These are phyloP conservation scores for Leontopithecus rosalia DNA, from an alignment of 2,797 vertebrate genomes.

Conservation along the genomic window DNA sequence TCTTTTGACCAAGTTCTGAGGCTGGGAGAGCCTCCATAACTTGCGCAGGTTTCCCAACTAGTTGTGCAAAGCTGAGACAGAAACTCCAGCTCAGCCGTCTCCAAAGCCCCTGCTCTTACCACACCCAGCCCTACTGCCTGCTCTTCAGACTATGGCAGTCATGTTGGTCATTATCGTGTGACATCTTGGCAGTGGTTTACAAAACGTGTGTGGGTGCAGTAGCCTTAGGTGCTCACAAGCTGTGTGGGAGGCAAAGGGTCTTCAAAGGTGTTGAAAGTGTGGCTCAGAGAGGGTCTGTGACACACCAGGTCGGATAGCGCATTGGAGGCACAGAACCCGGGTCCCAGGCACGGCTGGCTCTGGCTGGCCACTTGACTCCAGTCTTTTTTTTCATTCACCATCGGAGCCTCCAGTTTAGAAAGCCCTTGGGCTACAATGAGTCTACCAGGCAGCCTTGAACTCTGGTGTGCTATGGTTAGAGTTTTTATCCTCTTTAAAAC, in stretches of 20 bases:
- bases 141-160: accelerated
- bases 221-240: background rate
- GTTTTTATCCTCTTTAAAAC: background rate
- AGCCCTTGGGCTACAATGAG: background rate
- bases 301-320: background rate
- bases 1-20: background rate
- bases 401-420: background rate
- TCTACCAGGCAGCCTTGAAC: too few relatives aligned
- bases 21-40: accelerated
- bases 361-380: background rate
- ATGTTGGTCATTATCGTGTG: accelerated
- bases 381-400: background rate
- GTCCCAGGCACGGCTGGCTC: background rate
- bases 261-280: background rate
- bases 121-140: accelerated
- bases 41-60: background rate
- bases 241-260: background rate
- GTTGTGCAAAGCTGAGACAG: accelerated
- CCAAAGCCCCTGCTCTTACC: too few relatives aligned
- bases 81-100: background rate
- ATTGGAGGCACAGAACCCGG: accelerated
- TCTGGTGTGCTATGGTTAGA: background rate
- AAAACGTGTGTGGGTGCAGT: accelerated
- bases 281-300: background rate
- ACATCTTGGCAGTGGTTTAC: too few relatives aligned